Evolutionary conservation across 2,113 vertebrate genomes (phyloP), one percentile per base, ranked within the genome.

Genomic region (Arvicanthis niloticus): DNA sequence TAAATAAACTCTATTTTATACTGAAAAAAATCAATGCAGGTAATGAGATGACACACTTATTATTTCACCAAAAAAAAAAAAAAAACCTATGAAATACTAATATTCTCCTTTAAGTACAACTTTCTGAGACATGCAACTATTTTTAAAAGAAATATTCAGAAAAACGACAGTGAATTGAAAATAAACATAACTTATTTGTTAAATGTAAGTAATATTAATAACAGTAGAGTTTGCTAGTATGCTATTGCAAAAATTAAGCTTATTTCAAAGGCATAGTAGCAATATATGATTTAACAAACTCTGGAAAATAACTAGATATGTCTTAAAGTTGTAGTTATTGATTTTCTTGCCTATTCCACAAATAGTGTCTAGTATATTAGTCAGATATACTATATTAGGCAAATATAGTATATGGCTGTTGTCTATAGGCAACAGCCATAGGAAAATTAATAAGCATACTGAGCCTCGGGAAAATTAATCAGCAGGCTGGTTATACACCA

Each of bases 401-500:
- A 95, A 75, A 97, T n/a, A n/a, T n/a, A n/a, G n/a, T n/a, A n/a
- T n/a, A n/a, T n/a, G n/a, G n/a, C n/a, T n/a, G n/a, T n/a, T n/a
- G 29, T 34, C 67, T 95, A 87, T 62, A 81, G 81, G 48, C 70
- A 94, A 96, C 26, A 96, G 96, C 92, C 94, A 93, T 7, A 37
- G 76, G 87, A 96, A 98, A 98, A 98, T 97, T 95, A 98, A 98
- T 93, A 86, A 98, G 85, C 78, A 81, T 88, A 48, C 1, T 58
- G 45, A 96, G 96, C 92, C 94, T 94, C 5, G 31, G 77, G 87
- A 96, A 98, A 98, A 98, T 97, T 95, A 98, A 98, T 93, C 84
- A 98, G 86, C 82, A 81, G 86, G 51, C 1, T 58, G 48, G 60
- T 13, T 91, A 75, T 13, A 67, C 42, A 78, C 58, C 77, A 97